Conservation (phyloP, 2,888 invertebrate genomes). For the Noctua fimbriata region DNA sequence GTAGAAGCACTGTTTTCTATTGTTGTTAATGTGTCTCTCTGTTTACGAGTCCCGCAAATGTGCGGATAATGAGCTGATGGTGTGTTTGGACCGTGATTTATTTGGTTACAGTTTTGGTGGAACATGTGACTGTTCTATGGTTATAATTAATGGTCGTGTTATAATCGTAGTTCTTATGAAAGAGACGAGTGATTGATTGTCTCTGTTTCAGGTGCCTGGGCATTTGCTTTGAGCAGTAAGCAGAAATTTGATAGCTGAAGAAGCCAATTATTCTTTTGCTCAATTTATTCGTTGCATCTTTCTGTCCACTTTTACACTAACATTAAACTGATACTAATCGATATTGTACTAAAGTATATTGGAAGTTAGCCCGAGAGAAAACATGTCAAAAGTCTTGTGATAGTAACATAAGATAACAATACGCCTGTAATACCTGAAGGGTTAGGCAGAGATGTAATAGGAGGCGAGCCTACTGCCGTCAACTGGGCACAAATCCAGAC, state of each 20-base stretch:
- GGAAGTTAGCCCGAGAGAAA: neutral
- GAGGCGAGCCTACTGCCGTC: too few relatives aligned
- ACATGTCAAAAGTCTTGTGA: neutral
- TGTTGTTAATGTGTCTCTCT: constrained; percentile 74
- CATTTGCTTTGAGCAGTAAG: neutral
- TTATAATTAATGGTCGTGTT: neutral
- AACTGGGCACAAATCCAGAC: too few relatives aligned
- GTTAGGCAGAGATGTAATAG: too few relatives aligned
- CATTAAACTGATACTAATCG: too few relatives aligned
- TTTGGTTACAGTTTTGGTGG: constrained; percentile 30
- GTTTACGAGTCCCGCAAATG: constrained; percentile 81
- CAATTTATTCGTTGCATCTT: neutral
- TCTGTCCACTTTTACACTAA: neutral
- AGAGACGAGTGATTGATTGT: neutral
- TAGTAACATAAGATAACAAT: too few relatives aligned
- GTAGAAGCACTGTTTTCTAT: constrained; percentile 67
- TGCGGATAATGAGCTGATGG: constrained; percentile 76
- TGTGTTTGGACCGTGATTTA: constrained; percentile 50
- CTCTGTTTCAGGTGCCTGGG: neutral
- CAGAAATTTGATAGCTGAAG: neutral
- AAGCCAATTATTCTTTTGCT: neutral
- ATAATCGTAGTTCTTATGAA: neutral
- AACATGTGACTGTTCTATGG: constrained; percentile 25
- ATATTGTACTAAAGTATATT: too few relatives aligned
- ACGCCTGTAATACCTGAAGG: too few relatives aligned